Conservation (phyloP, 2,888 invertebrate genomes). For the Boloria selene region DNA sequence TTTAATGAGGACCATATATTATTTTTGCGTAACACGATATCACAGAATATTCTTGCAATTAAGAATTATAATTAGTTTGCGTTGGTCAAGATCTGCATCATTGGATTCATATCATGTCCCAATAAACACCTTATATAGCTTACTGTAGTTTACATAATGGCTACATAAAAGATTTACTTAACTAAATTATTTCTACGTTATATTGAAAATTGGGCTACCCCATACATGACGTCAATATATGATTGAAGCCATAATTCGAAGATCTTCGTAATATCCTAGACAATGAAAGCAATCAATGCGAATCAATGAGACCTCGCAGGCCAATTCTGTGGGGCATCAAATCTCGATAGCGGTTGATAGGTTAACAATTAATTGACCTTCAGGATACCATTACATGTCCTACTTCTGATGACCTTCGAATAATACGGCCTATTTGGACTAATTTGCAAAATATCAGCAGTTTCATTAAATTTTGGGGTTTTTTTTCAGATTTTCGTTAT, state of each 20-base stretch:
- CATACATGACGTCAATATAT: neutral
- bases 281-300: constrained; percentile 42
- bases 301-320: constrained; percentile 48
- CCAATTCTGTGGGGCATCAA: constrained; percentile 54
- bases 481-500: too few species aligned
- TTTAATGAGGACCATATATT: too few species aligned
- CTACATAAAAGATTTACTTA: neutral
- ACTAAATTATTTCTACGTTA: too few species aligned
- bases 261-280: constrained; percentile 2
- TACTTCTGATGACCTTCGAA: constrained; percentile 53
- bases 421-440: neutral
- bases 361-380: constrained; percentile 70
- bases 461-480: too few species aligned
- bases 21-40: too few species aligned
- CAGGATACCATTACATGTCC: constrained; percentile 45
- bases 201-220: neutral
- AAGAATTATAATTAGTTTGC: too few species aligned
- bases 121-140: too few species aligned
- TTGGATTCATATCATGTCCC: too few species aligned
- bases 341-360: constrained; percentile 57
- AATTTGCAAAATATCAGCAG: neutral
- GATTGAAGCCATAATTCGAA: constrained; percentile 2
- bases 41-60: too few species aligned
- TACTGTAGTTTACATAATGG: too few species aligned
- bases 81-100: too few species aligned